Evolutionary conservation across 2,113 vertebrate genomes (phyloP).

Genomic region (Corythoichthys haematopterus): DNA sequence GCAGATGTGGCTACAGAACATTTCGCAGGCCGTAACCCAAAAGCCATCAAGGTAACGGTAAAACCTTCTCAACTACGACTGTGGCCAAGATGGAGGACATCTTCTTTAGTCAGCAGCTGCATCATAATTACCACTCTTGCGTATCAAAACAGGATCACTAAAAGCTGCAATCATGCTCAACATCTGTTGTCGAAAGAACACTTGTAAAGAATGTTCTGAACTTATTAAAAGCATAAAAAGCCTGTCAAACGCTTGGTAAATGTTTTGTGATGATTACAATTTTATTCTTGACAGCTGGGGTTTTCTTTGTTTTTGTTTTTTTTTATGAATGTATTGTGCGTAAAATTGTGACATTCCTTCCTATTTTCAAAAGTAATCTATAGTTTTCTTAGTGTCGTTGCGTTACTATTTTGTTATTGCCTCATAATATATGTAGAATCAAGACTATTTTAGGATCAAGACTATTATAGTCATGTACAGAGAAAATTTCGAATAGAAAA

Average conservation of each 20-base stretch:
- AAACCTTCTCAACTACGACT: constrained; percentile 12
- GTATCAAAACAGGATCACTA: constrained; percentile 42
- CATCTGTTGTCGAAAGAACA: constrained; percentile 46
- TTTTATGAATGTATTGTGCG: not conserved
- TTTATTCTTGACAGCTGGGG: constrained; percentile 7
- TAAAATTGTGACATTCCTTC: not conserved
- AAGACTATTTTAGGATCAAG: no score
- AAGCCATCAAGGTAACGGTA: constrained; percentile 9
- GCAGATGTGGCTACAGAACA: constrained; percentile 2
- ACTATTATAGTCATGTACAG: no score
- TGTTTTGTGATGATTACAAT: constrained; percentile 11
- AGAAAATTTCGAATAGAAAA: no score
- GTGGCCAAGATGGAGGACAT: constrained; percentile 13
- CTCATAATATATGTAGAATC: no score
- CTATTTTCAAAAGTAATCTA: not conserved
- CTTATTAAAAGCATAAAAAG: constrained; percentile 23
- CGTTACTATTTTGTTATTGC: no score
- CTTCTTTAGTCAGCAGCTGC: constrained; percentile 23
- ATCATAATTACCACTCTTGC: constrained; percentile 37
- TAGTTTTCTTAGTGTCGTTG: no score
- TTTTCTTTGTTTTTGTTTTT: not conserved
- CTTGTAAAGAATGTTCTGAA: constrained; percentile 34
- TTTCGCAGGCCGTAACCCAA: not conserved
- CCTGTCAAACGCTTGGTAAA: constrained; percentile 37
- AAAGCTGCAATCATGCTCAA: constrained; percentile 50